These are phyloP conservation scores for Eretmocerus hayati DNA, from an alignment of 2,888 invertebrate species.

Conservation along the genomic window DNA sequence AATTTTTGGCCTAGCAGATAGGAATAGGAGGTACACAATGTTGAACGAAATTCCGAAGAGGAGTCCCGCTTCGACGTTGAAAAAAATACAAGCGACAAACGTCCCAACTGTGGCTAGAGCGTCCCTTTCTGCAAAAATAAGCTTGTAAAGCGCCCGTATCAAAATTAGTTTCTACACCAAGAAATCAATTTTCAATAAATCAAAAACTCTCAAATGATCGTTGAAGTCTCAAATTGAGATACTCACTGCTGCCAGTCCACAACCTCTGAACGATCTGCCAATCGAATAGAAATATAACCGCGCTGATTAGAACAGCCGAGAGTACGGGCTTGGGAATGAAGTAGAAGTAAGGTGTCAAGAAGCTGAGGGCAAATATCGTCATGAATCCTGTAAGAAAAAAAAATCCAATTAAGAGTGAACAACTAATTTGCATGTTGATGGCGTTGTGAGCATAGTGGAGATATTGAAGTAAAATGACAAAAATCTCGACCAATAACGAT, in stretches of 20 bases:
- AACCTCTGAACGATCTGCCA: conserved; percentile 47
- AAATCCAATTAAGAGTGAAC: too few relatives aligned
- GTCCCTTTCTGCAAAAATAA: conserved; percentile 51
- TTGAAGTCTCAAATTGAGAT: conserved; percentile 1
- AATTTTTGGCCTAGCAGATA: conserved; percentile 60
- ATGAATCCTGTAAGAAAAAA: conserved; percentile 63
- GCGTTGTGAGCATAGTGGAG: too few relatives aligned
- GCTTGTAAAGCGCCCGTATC: too few relatives aligned
- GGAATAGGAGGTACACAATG: conserved; percentile 58
- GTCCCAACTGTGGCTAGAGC: conserved; percentile 62
- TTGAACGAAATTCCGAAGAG: conserved; percentile 63
- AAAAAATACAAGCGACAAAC: conserved; percentile 59
- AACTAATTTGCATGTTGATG: too few relatives aligned
- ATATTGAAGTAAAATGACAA: too few relatives aligned
- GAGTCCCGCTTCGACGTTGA: conserved; percentile 75
- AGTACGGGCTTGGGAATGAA: conserved; percentile 79
- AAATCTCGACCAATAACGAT: too few relatives aligned
- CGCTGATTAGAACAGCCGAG: conserved; percentile 81
- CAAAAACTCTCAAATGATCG: neutral
- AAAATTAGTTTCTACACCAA: too few relatives aligned
- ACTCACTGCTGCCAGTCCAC: conserved; percentile 53
- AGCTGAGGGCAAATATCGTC: conserved; percentile 72
- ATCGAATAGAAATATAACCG: conserved; percentile 77
- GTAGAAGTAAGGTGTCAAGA: conserved; percentile 81
- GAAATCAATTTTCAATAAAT: neutral